Percentiles rank a stretch among this genome's conserved stretches.
Conservation (phyloP, 2,113 vertebrate genomes). For the Lipotes vexillifer region DNA sequence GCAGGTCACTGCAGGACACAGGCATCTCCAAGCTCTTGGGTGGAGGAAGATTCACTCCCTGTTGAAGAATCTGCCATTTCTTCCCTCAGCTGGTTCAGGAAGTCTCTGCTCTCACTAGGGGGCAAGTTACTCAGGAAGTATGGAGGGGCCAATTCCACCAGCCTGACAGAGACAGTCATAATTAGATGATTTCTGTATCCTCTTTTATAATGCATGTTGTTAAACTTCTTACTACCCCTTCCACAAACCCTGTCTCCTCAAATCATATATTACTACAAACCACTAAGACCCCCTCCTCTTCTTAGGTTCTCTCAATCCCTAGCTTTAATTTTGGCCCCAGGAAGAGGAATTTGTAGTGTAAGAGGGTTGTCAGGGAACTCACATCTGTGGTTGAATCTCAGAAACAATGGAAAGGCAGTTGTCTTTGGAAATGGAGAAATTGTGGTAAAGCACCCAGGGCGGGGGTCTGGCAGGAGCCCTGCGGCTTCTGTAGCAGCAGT, state of each 20-base stretch:
- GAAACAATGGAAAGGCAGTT: constrained; percentile 89
- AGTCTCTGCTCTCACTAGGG: constrained; percentile 89
- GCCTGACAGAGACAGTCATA: constrained; percentile 74
- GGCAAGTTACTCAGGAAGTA: constrained; percentile 96
- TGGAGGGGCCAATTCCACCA: constrained; percentile 91
- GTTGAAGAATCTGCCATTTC: constrained; percentile 60
- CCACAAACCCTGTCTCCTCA: not conserved
- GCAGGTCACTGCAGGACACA: constrained; percentile 83
- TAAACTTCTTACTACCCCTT: not conserved
- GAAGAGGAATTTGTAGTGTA: not conserved
- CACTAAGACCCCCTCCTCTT: not conserved
- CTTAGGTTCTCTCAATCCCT: not conserved
- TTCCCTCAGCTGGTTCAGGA: constrained; percentile 89
- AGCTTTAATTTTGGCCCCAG: not conserved
- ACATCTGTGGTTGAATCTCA: constrained; percentile 94
- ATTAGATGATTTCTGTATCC: not conserved
- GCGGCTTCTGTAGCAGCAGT: constrained; percentile 82
- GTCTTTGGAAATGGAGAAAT: constrained; percentile 89
- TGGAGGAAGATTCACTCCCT: accelerated
- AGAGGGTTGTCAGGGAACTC: constrained; percentile 61
- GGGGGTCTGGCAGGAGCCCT: constrained; percentile 81
- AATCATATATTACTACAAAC: not conserved
- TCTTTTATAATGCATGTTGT: not conserved
- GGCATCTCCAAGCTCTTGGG: constrained; percentile 54
- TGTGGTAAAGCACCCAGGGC: constrained; percentile 89